Base-by-base conservation (phyloP, 2,888 invertebrate species). In the Leucoma salicis region DNA sequence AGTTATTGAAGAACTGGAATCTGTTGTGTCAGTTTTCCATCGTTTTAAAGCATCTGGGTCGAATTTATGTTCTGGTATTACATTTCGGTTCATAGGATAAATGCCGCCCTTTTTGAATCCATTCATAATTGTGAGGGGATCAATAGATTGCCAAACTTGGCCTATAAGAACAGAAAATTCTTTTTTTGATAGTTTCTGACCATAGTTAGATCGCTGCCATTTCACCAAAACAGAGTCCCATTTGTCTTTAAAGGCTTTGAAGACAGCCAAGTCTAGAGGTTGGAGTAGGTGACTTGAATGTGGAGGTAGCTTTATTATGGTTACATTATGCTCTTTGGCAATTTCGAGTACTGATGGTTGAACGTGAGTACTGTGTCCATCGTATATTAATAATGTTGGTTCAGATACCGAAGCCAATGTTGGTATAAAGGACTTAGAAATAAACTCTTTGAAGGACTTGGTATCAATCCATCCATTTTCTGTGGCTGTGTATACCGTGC, bases 391-490 rank as follows among this genome's bases (percentile, higher is more conserved):
- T 21, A 64, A 31, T 11, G 52, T 37, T 31, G 58, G 64, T 18
- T 48, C 46, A 14, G 49, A 14, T 13, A 46, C 15, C 13, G 3
- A 10, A 14, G 46, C 52, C 24, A 57, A 7, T 6, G 11, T 12
- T n/a, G 18, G 16, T 11, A 32, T 8, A 10, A 32, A 32, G 16
- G 2, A 11, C 8, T 32, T 32, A 1, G 6, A 10, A n/a, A 31
- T 14, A 15, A 27, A 60, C 0, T 0, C 39, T 28, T 44, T 43
- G 39, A 61, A 55, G 11, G 74, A 51, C 0, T 63, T 46, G 3
- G 52, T 49, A 32, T 74, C 65, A 61, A 75, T 74, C 68, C 69
- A 72, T 2, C 66, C 69, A 42, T 74, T 70, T 31, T 38, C 42
- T 7, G 59, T 66, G 4, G 63, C 62, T 4, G 65, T 57, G 35